Conservation (phyloP, 2,888 invertebrate species). For the Hyposoter didymator region DNA sequence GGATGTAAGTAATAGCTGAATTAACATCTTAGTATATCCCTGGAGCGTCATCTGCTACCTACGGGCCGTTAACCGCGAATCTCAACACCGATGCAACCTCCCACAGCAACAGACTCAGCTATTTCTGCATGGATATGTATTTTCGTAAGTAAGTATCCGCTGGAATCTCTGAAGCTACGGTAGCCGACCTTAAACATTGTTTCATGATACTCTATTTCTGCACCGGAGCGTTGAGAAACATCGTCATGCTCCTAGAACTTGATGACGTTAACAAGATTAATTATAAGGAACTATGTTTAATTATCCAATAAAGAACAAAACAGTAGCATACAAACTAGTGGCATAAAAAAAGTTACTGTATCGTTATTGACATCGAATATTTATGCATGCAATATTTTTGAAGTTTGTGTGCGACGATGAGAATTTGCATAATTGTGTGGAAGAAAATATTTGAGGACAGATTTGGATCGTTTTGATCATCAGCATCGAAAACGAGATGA, state of each 20-base stretch:
- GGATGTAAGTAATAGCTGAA: constrained; percentile 82
- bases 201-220: constrained; percentile 45
- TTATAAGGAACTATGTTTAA: constrained; percentile 42
- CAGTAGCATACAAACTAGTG: not conserved
- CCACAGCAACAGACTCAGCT: constrained; percentile 52
- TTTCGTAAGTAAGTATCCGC: constrained; percentile 13
- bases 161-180: constrained; percentile 48
- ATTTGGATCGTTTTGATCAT: not conserved
- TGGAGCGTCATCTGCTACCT: constrained; percentile 82
- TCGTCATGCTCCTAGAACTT: constrained; percentile 46
- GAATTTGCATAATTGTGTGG: too few species aligned
- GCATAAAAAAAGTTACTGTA: not conserved
- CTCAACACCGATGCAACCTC: constrained; percentile 53
- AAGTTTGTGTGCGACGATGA: too few species aligned
- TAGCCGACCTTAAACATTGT: constrained; percentile 57
- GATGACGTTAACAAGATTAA: constrained; percentile 55
- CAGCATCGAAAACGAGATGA: not conserved
- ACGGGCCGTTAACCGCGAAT: constrained; percentile 74
- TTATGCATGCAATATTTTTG: too few species aligned
- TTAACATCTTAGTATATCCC: constrained; percentile 83
- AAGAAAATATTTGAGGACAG: too few species aligned
- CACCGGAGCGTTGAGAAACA: constrained; percentile 46
- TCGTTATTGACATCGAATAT: not conserved
- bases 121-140: not conserved
- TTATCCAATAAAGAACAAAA: constrained; percentile 24